Evolutionary conservation across 2,797 vertebrate genomes (phyloP).

Genomic region (Gallinago nigripennis): DNA sequence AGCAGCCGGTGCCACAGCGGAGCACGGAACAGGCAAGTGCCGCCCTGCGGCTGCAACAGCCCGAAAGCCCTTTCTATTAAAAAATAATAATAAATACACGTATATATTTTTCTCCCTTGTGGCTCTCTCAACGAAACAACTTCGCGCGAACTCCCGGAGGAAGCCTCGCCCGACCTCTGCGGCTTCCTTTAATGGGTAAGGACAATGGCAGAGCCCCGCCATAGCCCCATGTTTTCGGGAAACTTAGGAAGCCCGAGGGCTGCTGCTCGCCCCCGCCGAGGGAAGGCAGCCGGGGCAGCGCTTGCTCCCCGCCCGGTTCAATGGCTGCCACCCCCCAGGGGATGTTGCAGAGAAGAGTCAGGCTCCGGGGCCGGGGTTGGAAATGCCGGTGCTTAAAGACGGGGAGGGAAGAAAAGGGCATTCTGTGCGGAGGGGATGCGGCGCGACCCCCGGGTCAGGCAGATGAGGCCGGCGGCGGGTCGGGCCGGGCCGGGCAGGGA

Average conservation of each 20-base stretch:
- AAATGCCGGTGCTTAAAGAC: neutral
- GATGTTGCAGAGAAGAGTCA: neutral
- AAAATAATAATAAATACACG: neutral
- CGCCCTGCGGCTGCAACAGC: neutral
- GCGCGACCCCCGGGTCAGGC: no score
- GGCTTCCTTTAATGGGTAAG: neutral
- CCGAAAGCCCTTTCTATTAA: neutral
- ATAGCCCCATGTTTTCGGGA: neutral
- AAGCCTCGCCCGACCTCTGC: neutral
- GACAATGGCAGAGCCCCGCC: slow-evolving; percentile 16
- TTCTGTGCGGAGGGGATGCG: neutral
- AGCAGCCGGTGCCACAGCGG: fast-evolving
- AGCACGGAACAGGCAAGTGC: no score
- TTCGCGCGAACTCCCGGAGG: neutral
- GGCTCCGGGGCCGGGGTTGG: fast-evolving
- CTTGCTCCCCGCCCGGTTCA: neutral
- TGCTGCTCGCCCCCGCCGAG: neutral
- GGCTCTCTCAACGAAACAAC: neutral
- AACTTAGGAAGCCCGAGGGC: fast-evolving
- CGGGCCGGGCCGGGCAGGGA: neutral
- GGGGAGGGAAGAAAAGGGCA: fast-evolving
- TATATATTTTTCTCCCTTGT: neutral
- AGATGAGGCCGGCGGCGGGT: neutral
- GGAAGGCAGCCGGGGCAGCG: neutral
- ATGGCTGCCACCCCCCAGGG: neutral